Conservation (phyloP, 2,797 vertebrate genomes). For the Xyrichtys novacula region DNA sequence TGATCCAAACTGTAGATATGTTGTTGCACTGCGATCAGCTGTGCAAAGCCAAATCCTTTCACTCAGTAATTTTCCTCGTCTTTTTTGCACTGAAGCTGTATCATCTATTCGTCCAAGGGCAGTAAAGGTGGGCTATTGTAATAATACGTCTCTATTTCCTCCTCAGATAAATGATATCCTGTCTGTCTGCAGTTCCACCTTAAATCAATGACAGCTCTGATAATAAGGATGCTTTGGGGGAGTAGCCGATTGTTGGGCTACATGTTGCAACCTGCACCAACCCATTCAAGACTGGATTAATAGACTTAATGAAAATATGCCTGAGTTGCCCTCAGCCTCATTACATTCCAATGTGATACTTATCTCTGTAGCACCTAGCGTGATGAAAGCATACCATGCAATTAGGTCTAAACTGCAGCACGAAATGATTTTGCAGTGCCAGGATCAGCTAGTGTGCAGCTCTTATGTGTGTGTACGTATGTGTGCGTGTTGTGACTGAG, state of each 20-base stretch:
- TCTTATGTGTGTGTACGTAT: conserved; percentile 18
- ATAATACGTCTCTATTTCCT: conserved; percentile 32
- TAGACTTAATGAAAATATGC: conserved; percentile 58
- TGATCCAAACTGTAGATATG: conserved; percentile 31
- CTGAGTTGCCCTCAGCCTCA: conserved; percentile 46
- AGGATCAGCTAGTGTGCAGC: conserved; percentile 21
- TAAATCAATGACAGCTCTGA: conserved; percentile 60
- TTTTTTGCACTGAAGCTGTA: conserved; percentile 25
- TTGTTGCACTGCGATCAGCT: conserved; percentile 20
- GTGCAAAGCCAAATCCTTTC: conserved; percentile 47
- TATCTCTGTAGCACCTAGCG: conserved; percentile 41
- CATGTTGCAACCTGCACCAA: conserved; percentile 56
- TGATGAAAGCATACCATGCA: conserved; percentile 41
- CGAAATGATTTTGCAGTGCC: conserved; percentile 61
- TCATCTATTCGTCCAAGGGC: conserved; percentile 39
- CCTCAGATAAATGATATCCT: conserved; percentile 28
- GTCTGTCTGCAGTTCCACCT: conserved; percentile 46
- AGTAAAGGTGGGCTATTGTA: conserved; percentile 45
- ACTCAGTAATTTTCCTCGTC: conserved; percentile 29
- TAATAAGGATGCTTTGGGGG: conserved; percentile 37
- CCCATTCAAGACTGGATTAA: conserved; percentile 51
- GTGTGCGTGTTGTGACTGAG: conserved; percentile 51
- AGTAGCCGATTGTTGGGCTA: conserved; percentile 24
- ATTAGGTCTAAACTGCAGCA: conserved; percentile 59
- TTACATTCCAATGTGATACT: conserved; percentile 60